Evolutionary conservation across 2,113 vertebrate genomes (phyloP), one percentile per base, ranked within the genome.

Genomic region (Varanus komodoensis): DNA sequence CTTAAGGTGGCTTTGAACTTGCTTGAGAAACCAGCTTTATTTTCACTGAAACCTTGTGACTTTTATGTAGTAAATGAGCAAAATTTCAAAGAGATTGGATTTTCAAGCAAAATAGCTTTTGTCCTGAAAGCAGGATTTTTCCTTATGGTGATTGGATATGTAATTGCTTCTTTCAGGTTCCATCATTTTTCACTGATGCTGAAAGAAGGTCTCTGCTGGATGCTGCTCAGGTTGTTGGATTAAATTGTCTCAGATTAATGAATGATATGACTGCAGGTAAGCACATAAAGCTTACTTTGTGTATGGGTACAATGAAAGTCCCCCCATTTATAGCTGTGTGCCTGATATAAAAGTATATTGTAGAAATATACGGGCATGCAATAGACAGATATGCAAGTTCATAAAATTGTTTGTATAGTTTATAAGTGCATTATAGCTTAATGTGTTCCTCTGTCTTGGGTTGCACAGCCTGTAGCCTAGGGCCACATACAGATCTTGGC

Each of bases 231-330:
- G 99, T 99, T 44, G 98, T 99, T 64, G 99, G 99, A 64, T 98
- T 99, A 83, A 99, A 99, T 96, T 99, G 98, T 91, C 95, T 99
- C 89, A 96, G 96, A 34, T 97, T 99, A 79, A 99, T 99, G 98
- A 99, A 99, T 71, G 99, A 99, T 92, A 99, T 98, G 54, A 99
- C 99, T 89, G 99, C 99, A 97, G 99, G 99, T 99, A 50, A 96
- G 83, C 44, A 8, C 69, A 68, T n/a, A 6, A 89, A 61, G 9
- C 8, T 78, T 29, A 14, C 4, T 44, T 69, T 81, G 4, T 14
- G 12, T 48, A 34, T 52, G 44, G 27, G 6, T 78, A 88, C 17
- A 54, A 12, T 48, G 38, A 44, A 8, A 19, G 61, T 69, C 73
- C 27, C 54, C 32, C 38, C 50, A 81, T 71, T 81, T 81, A 21